Percentiles rank a stretch among this genome's conserved stretches.
Evolutionary conservation across 2,113 vertebrate species (phyloP).

Genomic region (Carassius gibelio): DNA sequence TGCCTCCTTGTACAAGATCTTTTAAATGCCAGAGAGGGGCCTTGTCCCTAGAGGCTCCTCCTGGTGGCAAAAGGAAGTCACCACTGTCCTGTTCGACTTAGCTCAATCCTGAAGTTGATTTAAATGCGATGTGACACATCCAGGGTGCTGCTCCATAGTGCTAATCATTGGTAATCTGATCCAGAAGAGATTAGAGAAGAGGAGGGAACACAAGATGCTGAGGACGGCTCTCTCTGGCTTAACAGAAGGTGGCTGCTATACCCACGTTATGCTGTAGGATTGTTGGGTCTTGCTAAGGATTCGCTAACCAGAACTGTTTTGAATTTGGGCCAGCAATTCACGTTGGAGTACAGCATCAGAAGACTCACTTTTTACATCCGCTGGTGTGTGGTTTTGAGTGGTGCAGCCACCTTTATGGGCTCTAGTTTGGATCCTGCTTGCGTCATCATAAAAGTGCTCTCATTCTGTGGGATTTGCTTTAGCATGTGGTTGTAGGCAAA

Average conservation of each 20-base stretch:
- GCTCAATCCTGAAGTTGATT: slow-evolving; percentile 53
- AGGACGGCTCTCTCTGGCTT: slow-evolving; percentile 60
- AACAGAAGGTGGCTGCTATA: slow-evolving; percentile 44
- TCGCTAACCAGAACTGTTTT: slow-evolving; percentile 18
- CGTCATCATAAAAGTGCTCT: slow-evolving; percentile 69
- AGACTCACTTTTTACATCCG: background rate
- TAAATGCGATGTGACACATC: slow-evolving; percentile 74
- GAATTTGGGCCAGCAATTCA: slow-evolving; percentile 15
- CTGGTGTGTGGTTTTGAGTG: slow-evolving; percentile 53
- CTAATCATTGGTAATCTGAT: slow-evolving; percentile 79
- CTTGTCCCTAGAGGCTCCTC: slow-evolving; percentile 5
- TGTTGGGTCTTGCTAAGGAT: slow-evolving; percentile 18
- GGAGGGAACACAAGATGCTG: slow-evolving; percentile 61
- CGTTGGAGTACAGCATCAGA: background rate
- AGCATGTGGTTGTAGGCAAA: slow-evolving; percentile 64
- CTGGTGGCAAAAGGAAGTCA: slow-evolving; percentile 6
- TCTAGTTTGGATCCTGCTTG: slow-evolving; percentile 62
- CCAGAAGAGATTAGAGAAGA: slow-evolving; percentile 71
- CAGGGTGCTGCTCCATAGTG: slow-evolving; percentile 72
- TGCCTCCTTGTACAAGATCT: background rate
- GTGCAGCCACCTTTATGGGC: slow-evolving; percentile 36
- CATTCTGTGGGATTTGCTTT: slow-evolving; percentile 70
- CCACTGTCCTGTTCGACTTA: background rate
- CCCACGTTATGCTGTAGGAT: slow-evolving; percentile 21
- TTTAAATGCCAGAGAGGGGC: background rate